Evolutionary conservation across 1,140 invertebrate genomes (phyloP), one percentile per base, ranked within the genome.

Genomic region (Microplitis demolitor): DNA sequence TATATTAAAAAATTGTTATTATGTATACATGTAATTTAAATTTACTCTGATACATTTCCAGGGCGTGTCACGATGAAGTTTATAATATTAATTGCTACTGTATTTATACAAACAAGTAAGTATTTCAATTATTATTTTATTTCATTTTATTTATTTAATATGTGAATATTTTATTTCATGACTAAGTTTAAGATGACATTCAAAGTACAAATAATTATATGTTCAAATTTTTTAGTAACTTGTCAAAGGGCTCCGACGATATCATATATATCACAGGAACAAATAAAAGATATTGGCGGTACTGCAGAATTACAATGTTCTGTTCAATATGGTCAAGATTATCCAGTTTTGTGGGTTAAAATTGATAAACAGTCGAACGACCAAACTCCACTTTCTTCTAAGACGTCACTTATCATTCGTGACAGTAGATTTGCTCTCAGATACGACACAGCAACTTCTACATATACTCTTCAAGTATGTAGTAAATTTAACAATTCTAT

Each of bases 241-340:
- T 88, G 87, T 13, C 95, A 96, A 82, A 89, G 95, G 74, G 95
- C 94, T 13, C 96, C 96, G 3, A 96, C 94, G 1, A 97, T 97
- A 79, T 96, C 95, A 0, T 94, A 95, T 75, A 97, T 97, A 75
- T 94, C 95, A 1, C 94, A 96, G 82, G 93, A 96, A 83, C 95
- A 96, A 88, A 95, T 97, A 56, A 93, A 95, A 80, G 95, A 97
- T 86, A 96, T 97, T 76, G 96, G 96, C 2, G 93, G 93, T 34
- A 93, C 93, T 11, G 94, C 96, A 0, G 94, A 97, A 80, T 88
- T 97, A 66, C 91, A 93, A 67, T 97, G 96, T 83, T 95, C 95
- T 0, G 95, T 97, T 3, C 95, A 97, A 79, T 97, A 97, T 87
- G 92, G 92, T 2, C 89, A 92, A 78, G 94, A 96, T 64, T 97